Base-by-base conservation (phyloP, 1,140 invertebrate species). In the Scaptomyza montana region DNA sequence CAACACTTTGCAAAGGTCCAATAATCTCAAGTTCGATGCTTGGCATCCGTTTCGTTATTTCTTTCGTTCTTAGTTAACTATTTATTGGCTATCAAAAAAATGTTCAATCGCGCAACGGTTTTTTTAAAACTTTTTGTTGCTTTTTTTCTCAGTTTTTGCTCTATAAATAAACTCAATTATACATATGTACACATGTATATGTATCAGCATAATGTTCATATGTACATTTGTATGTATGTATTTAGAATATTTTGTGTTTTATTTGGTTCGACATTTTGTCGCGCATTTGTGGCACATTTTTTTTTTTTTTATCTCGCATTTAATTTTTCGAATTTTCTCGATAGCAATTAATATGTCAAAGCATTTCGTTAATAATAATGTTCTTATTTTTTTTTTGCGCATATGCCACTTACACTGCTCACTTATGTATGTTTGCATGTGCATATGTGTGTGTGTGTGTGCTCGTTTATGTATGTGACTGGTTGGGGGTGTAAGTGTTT, bases 1-100 rank as follows among this genome's bases (percentile, higher is more conserved):
- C 19, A n/a, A 12, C 33, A 12, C 1, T 39, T 19, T 43, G 45
- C 41, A 43, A 9, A 43, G 39, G 39, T 43, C 39, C n/a, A 12
- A 43, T 36, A 43, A 43, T n/a, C 51, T 65, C 41, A 39, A 43
- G 7, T 54, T 50, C 50, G 45, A 43, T 62, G 33, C 33, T 36
- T 36, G 33, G 33, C 33, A 36, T 36, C 33, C 33, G 33, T 36
- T 36, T 36, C 2, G 7, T 36, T 33, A 33, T 33, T 33, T 33
- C 30, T 7, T 66, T 49, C 33, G 6, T 55, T 33, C 45, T 65
- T 45, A 45, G 25, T 86, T 78, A 66, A 69, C 59, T 75, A 81
- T 87, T 87, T 89, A 89, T 89, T 87, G 84, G 64, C 77, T 87
- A 87, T 82, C 68, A 82, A 82, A 82, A 89, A 89, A 78, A 74